Evolutionary conservation across 2,888 invertebrate species (phyloP).

Genomic region (Trichogramma evanescens): DNA sequence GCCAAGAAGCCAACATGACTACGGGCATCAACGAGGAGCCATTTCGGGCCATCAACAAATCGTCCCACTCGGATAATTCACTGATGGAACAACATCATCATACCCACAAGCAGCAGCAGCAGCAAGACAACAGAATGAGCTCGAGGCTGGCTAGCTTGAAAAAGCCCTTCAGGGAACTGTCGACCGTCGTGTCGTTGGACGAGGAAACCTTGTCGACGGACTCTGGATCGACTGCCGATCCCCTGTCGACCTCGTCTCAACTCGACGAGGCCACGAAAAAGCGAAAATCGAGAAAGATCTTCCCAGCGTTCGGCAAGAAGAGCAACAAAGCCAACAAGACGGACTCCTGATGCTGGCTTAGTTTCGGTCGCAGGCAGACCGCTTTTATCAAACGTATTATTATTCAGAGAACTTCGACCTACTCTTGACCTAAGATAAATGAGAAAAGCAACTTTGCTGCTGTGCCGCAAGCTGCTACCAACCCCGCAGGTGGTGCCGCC

Average conservation of each 20-base stretch:
- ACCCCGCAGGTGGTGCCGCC: not conserved
- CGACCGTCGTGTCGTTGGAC: constrained; percentile 47
- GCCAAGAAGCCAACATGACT: constrained; percentile 50
- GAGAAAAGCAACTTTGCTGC: not conserved
- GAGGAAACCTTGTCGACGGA: constrained; percentile 65
- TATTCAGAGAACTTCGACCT: too few relatives aligned
- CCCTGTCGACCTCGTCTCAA: too few relatives aligned
- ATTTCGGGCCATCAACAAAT: constrained; percentile 40
- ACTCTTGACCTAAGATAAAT: too few relatives aligned
- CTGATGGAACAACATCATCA: constrained; percentile 32
- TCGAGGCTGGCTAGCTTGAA: constrained; percentile 19
- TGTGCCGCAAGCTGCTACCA: not conserved
- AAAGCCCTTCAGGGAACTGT: constrained; percentile 31
- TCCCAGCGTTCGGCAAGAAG: constrained; percentile 59
- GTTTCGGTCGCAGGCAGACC: not conserved
- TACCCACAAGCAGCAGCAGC: constrained; percentile 14
- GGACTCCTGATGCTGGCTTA: constrained; percentile 38
- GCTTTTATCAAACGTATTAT: not conserved
- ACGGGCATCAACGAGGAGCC: constrained; percentile 28
- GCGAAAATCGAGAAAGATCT: constrained; percentile 58
- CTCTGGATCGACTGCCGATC: constrained; percentile 59
- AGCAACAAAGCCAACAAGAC: constrained; percentile 35
- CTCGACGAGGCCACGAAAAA: constrained; percentile 56
- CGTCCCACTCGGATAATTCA: constrained; percentile 51
- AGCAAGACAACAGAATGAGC: not conserved